Evolutionary conservation across 2,888 invertebrate genomes (phyloP), one percentile per base, ranked within the genome.

Genomic region (Drosophila prostipennis): DNA sequence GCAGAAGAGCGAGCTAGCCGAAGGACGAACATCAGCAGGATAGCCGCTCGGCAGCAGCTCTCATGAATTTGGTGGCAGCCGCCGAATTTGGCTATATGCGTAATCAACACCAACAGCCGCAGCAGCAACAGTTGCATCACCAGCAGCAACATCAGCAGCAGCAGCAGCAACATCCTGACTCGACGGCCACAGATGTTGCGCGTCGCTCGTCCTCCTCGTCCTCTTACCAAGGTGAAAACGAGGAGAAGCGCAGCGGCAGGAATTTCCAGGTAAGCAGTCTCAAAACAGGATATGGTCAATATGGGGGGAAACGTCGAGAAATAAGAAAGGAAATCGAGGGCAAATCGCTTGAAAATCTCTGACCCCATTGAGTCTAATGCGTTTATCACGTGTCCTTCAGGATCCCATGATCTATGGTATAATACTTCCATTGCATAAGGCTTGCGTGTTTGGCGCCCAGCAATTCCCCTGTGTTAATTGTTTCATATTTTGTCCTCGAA

Each of bases 101-200:
- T 80, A 87, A 89, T 77, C 88, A 89, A 78, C 80, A 89, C 79
- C 76, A 90, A 74, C 84, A 84, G 29, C 84, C 78, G 37, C 80
- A 83, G 64, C 74, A 77, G 19, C 76, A 75, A 23, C 76, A 72
- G 46, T 67, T 67, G 32, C 78, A 77, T 40, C 80, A 76, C 37
- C 80, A 70, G 29, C 71, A 73, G 26, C 77, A 77, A 48, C 78
- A 74, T 10, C 45, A 46, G 23, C 84, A 74, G 6, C 83, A 77
- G 23, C 87, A 82, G 70, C 91, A 91, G 75, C 91, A 91, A 78
- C 91, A 92, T 85, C 92, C 92, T 68, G 92, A 92, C 80, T 92
- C 92, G 36, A 92, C 92, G 23, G 91, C 91, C 59, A 87, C 88
- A 90, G 90, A 89, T 89, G 89, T 89, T 87, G 82, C 84, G 64